Conservation (phyloP, 1,140 invertebrate genomes). For the Meloidogyne floridensis region DNA sequence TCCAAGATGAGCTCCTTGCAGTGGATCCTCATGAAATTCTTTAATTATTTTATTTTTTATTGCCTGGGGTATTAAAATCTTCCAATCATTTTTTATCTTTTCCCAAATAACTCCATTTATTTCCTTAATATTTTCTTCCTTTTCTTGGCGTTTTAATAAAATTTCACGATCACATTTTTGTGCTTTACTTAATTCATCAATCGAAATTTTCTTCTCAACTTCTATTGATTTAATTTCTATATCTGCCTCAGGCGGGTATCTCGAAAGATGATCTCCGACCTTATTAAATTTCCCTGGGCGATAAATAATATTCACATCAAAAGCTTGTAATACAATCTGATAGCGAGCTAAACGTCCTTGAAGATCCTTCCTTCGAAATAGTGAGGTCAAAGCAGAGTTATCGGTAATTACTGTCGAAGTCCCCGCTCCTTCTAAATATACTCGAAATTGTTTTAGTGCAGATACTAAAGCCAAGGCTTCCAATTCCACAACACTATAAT, state of each 20-base stretch:
- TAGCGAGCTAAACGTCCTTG: constrained; percentile 29
- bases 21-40: constrained; percentile 23
- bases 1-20: constrained; percentile 22
- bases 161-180: constrained; percentile 10
- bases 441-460: constrained; percentile 31
- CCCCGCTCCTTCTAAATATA: constrained; percentile 34
- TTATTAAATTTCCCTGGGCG: constrained; percentile 19
- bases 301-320: constrained; percentile 29
- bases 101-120: neutral
- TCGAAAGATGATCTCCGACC: constrained; percentile 24
- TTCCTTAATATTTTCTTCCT: constrained; percentile 4
- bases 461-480: constrained; percentile 32
- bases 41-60: constrained; percentile 15
- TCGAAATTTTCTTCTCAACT: neutral
- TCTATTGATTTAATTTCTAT: neutral
- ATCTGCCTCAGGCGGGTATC: constrained; percentile 9
- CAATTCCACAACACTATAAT: constrained; percentile 31
- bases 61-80: constrained; percentile 19
- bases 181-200: neutral
- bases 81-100: constrained; percentile 19
- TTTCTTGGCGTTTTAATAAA: neutral
- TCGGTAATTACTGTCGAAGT: constrained; percentile 32
- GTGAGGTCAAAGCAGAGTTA: constrained; percentile 31
- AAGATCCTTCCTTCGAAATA: constrained; percentile 32
- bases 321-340: constrained; percentile 22